phyloP scores from a whole-genome alignment of 2,797 vertebrate species.

The Propithecus deckenii region DNA sequence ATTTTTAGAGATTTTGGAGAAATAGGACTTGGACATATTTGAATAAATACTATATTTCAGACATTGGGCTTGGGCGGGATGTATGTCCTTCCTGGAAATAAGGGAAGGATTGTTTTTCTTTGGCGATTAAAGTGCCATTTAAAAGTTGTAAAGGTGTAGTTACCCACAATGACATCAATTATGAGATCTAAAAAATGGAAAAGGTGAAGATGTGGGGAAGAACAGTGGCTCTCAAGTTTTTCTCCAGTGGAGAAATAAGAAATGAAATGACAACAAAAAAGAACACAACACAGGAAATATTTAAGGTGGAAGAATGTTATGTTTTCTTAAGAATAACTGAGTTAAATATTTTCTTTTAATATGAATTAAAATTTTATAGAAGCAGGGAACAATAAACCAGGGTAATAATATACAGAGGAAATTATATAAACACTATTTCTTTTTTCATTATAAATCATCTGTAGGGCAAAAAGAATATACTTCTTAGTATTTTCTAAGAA shows the following conservation, averaged over 20 bases:
- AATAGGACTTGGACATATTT: background rate
- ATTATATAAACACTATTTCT: background rate
- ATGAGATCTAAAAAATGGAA: background rate
- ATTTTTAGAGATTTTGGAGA: conserved; percentile 9
- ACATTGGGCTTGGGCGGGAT: background rate
- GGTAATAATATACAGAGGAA: background rate
- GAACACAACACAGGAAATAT: background rate
- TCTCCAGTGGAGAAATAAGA: background rate
- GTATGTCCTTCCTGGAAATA: background rate
- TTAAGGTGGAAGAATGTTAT: background rate
- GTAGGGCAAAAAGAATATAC: background rate
- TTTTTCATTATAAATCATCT: background rate
- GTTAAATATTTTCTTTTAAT: conserved; percentile 30
- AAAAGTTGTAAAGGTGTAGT: background rate
- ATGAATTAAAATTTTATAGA: background rate
- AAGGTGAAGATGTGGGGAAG: background rate
- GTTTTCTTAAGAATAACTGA: conserved; percentile 35
- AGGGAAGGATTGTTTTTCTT: background rate
- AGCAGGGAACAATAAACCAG: background rate
- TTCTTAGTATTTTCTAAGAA: background rate
- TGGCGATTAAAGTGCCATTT: background rate
- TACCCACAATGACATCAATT: background rate
- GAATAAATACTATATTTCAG: background rate
- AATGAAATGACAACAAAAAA: background rate
- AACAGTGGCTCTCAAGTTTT: background rate